Conservation (phyloP, 2,113 vertebrate genomes). For the Piaya cayana region DNA sequence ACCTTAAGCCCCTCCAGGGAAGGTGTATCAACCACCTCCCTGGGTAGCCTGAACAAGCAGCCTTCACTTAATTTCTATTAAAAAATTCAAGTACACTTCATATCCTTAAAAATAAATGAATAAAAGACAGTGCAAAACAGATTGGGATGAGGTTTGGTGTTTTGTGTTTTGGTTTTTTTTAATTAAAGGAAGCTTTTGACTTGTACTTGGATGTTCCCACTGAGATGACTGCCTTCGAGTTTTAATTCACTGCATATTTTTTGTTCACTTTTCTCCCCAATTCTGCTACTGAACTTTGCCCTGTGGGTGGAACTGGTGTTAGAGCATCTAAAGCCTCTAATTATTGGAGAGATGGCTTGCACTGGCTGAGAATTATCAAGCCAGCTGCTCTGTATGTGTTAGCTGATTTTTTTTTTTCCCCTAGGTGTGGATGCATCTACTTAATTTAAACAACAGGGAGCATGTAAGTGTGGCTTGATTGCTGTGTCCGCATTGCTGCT, state of each 20-base stretch:
- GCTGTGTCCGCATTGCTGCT: not conserved
- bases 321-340: slow-evolving; percentile 16
- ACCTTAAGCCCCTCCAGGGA: too few species aligned
- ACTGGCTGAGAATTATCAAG: not conserved
- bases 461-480: not conserved
- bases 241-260: not conserved
- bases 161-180: too few species aligned
- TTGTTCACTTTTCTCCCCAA: not conserved
- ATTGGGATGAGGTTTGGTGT: not conserved
- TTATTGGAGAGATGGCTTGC: not conserved
- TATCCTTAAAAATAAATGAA: not conserved
- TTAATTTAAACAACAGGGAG: not conserved
- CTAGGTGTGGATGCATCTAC: not conserved
- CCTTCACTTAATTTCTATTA: not conserved
- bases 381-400: not conserved
- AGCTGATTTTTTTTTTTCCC: not conserved
- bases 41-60: too few species aligned
- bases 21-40: too few species aligned
- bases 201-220: slow-evolving; percentile 10
- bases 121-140: not conserved
- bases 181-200: slow-evolving; percentile 19
- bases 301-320: not conserved
- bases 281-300: slow-evolving; percentile 30
- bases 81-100: not conserved
- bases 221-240: not conserved